A percentile compares a stretch with the other conserved stretches of the same genome.
These are phyloP conservation scores for Nycticebus coucang DNA, from an alignment of 2,113 vertebrate genomes.

Conservation along the genomic window DNA sequence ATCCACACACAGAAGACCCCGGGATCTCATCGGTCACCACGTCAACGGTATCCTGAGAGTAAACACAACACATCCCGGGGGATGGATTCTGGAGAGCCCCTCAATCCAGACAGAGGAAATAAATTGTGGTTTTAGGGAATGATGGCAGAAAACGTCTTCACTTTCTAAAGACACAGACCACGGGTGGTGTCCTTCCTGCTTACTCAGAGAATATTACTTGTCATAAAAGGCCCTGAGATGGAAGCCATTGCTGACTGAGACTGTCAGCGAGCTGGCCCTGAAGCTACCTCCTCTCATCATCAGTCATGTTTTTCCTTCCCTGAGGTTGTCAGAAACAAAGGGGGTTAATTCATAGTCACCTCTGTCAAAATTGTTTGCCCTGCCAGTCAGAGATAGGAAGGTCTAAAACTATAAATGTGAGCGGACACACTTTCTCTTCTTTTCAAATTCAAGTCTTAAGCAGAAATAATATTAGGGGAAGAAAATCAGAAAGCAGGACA, in stretches of 20 bases:
- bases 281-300: constrained; percentile 58
- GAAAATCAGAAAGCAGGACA: background rate
- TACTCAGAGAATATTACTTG: constrained; percentile 57
- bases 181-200: background rate
- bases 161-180: background rate
- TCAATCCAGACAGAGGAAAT: background rate
- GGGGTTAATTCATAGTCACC: constrained; percentile 45
- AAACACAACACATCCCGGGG: background rate
- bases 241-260: constrained; percentile 2
- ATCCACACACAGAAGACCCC: background rate
- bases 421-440: background rate
- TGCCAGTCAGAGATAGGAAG: constrained; percentile 58
- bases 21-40: background rate
- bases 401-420: constrained; percentile 39
- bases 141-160: constrained; percentile 4
- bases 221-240: constrained; percentile 32
- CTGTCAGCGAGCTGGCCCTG: constrained; percentile 6
- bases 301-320: constrained; percentile 29
- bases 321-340: constrained; percentile 59
- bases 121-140: background rate
- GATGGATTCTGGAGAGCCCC: background rate
- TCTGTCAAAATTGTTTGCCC: constrained; percentile 71
- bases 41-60: background rate
- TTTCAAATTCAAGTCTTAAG: constrained; percentile 44
- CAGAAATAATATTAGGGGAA: background rate